A percentile compares a stretch with the other conserved stretches of the same genome.
These are phyloP conservation scores for Drosophila antonietae DNA, from an alignment of 2,888 invertebrate genomes.

Conservation along the genomic window DNA sequence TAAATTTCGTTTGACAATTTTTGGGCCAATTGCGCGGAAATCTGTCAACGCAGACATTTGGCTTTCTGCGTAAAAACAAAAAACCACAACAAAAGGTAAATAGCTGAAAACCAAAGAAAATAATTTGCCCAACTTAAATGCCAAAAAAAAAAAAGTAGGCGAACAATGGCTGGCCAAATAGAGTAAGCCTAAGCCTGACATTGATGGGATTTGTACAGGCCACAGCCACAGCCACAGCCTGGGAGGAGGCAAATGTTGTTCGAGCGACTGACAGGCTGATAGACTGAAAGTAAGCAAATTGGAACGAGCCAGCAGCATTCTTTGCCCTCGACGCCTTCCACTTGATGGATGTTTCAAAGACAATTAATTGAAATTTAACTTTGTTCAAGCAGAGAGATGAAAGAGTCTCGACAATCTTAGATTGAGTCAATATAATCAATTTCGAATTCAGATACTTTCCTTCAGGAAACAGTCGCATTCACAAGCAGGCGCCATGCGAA, in stretches of 20 bases:
- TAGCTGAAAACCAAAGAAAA: slow-evolving; percentile 25
- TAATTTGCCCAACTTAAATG: slow-evolving; percentile 44
- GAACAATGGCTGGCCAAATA: slow-evolving; percentile 17
- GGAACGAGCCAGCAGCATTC: neutral
- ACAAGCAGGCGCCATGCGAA: slow-evolving; percentile 18
- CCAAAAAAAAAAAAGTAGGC: slow-evolving; percentile 16
- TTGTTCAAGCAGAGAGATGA: slow-evolving; percentile 13
- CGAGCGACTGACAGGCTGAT: slow-evolving; percentile 37
- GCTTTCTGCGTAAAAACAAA: slow-evolving; percentile 21
- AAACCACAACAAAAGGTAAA: slow-evolving; percentile 50
- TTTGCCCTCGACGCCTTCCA: neutral
- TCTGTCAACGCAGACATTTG: slow-evolving; percentile 49
- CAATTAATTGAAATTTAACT: slow-evolving; percentile 51
- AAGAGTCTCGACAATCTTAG: neutral
- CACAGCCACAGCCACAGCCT: slow-evolving; percentile 16
- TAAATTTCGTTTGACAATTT: slow-evolving; percentile 70
- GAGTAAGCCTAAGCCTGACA: slow-evolving; percentile 63
- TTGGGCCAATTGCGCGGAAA: slow-evolving; percentile 70
- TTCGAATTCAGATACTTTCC: neutral
- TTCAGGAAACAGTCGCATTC: slow-evolving; percentile 1
- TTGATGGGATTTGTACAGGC: slow-evolving; percentile 63
- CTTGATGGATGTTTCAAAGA: slow-evolving; percentile 25
- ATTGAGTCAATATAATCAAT: neutral
- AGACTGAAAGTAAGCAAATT: slow-evolving; percentile 21
- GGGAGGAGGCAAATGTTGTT: slow-evolving; percentile 31